phyloP scores from a whole-genome alignment of 1,140 invertebrate genomes.

The Anastrepha obliqua region DNA sequence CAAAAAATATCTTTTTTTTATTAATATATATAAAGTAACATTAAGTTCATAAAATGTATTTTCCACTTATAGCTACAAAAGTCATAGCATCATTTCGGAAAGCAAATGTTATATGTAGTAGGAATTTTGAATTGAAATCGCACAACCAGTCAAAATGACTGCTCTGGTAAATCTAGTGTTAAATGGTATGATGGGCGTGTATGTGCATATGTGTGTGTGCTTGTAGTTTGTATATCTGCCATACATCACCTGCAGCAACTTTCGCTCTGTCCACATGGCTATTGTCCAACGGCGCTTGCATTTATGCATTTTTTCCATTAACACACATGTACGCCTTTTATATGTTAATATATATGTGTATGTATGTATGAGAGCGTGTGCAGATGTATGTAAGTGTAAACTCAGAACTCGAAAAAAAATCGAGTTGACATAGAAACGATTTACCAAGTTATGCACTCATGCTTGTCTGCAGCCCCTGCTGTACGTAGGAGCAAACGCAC shows the following conservation, averaged over 20 bases:
- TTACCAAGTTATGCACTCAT: neutral
- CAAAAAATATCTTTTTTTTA: too few relatives aligned
- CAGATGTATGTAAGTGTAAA: neutral
- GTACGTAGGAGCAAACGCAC: neutral
- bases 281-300: conserved; percentile 34
- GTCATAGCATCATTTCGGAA: too few relatives aligned
- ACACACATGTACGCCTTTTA: neutral
- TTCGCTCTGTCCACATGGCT: neutral
- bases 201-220: neutral
- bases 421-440: neutral
- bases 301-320: conserved; percentile 51
- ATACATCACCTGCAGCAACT: neutral
- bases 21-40: too few relatives aligned
- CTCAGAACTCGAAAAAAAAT: neutral
- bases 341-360: neutral
- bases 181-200: neutral
- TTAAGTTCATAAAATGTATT: too few relatives aligned
- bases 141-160: too few relatives aligned
- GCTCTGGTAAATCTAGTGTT: too few relatives aligned
- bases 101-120: too few relatives aligned
- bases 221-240: neutral
- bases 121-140: too few relatives aligned
- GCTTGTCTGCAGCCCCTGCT: neutral
- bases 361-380: neutral
- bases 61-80: too few relatives aligned